These are phyloP conservation scores for Papilio xuthus DNA, from an alignment of 1,140 invertebrate genomes.

Conservation along the genomic window DNA sequence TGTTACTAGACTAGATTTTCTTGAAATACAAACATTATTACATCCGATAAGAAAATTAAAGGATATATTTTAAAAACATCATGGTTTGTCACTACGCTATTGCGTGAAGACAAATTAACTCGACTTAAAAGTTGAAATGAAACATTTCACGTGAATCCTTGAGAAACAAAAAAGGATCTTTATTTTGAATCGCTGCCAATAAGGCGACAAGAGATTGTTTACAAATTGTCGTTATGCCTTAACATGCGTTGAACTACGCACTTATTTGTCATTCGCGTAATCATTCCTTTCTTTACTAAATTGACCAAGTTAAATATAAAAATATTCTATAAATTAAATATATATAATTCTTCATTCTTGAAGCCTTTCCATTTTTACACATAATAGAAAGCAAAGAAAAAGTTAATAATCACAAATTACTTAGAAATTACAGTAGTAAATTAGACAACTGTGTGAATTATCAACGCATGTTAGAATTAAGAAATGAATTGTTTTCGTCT, in stretches of 20 bases:
- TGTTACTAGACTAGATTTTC: neutral
- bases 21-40: neutral
- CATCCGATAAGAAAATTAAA: no score
- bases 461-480: neutral
- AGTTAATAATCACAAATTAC: no score
- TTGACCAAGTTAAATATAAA: neutral
- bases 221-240: neutral
- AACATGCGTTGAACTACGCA: neutral
- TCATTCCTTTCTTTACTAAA: neutral
- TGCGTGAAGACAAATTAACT: neutral
- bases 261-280: neutral
- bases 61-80: no score
- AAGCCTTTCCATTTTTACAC: neutral
- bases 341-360: no score
- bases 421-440: neutral
- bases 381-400: no score
- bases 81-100: no score
- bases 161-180: neutral
- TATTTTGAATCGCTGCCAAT: slow-evolving; percentile 2
- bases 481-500: neutral
- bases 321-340: no score
- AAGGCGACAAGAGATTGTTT: neutral
- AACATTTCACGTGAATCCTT: neutral
- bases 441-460: neutral
- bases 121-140: neutral